phyloP scores from a whole-genome alignment of 2,113 vertebrate species.

The Paracyprichromis sp. region DNA sequence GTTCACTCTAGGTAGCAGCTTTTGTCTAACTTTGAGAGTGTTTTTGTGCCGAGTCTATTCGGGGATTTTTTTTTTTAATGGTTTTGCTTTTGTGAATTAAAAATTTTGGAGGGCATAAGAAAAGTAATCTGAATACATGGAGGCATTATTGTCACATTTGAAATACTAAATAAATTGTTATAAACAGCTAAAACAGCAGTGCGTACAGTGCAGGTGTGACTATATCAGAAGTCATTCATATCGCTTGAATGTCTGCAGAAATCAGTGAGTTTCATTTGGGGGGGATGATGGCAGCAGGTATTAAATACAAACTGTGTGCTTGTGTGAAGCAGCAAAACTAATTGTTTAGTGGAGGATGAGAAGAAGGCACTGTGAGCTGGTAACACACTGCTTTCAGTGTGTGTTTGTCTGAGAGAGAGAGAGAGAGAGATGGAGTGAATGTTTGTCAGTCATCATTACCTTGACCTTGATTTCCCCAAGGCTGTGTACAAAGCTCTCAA shows the following conservation, averaged over 20 bases:
- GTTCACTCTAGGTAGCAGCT: neutral
- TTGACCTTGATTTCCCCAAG: conserved; percentile 46
- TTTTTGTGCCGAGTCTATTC: neutral
- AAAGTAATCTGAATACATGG: neutral
- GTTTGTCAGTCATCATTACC: conserved; percentile 44
- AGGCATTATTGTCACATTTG: neutral
- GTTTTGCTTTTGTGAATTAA: neutral
- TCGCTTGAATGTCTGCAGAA: neutral
- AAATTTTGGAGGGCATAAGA: rapidly evolving
- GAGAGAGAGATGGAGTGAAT: neutral
- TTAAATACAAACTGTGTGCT: neutral
- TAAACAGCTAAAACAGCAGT: neutral
- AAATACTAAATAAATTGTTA: neutral
- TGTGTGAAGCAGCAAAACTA: conserved; percentile 11
- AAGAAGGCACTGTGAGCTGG: conserved; percentile 11
- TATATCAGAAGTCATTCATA: neutral
- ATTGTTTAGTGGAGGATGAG: conserved; percentile 4
- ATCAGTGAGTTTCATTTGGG: neutral
- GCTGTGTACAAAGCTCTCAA: conserved; percentile 23
- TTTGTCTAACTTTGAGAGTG: neutral
- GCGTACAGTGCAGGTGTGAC: neutral
- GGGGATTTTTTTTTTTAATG: too few relatives aligned
- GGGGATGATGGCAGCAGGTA: neutral
- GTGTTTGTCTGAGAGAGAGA: neutral
- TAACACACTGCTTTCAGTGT: neutral